Base-by-base conservation (phyloP, 2,888 invertebrate genomes). In the Allolobophora icterica region DNA sequence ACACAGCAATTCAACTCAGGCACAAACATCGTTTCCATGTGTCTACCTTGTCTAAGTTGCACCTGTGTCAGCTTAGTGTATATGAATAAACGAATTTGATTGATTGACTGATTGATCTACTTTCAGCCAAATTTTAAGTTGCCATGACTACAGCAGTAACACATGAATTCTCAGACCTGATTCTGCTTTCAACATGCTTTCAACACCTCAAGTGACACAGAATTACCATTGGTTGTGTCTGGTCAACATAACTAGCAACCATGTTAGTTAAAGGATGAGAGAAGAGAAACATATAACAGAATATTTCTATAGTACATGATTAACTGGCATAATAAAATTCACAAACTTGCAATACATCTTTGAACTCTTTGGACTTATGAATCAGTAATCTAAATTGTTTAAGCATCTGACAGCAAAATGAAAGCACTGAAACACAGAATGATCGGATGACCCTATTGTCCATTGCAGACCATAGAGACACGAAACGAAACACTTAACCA, bases 401-500 rank as follows among this genome's bases (percentile, higher is more conserved):
- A n/a, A n/a, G 8, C 71, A 71, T 71, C 71, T n/a, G 8, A 71
- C n/a, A 11, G 71, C 0, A 0, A 71, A 0, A 71, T 71, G 71
- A 71, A 71, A n/a, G n/a, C 71, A 71, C 71, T 71, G 71, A 71
- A n/a, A 71, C 71, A 71, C 71, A n/a, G 71, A 71, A 13, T n/a
- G 71, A 71, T 71, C n/a, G n/a, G 71, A 52, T 52, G n/a, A 11
- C n/a, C n/a, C 71, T 71, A 71, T 71, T 8, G n/a, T 71, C n/a
- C 8, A n/a, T 71, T 71, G 71, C n/a, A 11, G 11, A n/a, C 71
- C 71, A 71, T 71, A 71, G 71, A 71, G n/a, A 71, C n/a, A n/a
- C 71, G n/a, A 71, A 71, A 71, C 71, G 71, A 71, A 71, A 71
- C n/a, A n/a, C 71, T n/a, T n/a, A 71, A 71, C 71, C 71, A 71